Base-by-base conservation (phyloP, 2,113 vertebrate species). In the Pionites leucogaster region DNA sequence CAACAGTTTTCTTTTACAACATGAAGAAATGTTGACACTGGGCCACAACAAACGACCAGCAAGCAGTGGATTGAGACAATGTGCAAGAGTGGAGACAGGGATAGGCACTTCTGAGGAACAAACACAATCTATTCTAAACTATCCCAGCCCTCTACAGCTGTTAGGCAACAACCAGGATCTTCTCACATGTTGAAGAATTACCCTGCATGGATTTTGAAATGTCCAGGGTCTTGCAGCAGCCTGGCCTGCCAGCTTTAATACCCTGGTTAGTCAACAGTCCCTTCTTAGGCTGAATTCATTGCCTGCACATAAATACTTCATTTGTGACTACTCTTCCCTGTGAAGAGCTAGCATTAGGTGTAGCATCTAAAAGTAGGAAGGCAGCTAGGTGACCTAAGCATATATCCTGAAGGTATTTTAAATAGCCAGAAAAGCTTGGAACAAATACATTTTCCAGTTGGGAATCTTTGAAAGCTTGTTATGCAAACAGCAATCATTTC, bases 21-120 rank as follows among this genome's bases (percentile, higher is more conserved):
- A 6, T 2, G 35, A 63, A 60, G 28, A 50, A 33, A 16, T 0
- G 10, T 44, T 39, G 42, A 42, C 1, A 3, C 3, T 6, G 9
- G 19, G 18, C 28, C n/a, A 15, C 16, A 22, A 5, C 55, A 25
- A 16, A 4, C 1, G 19, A 63, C 14, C 42, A 31, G 17, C 57
- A 3, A 15, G 63, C 75, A n/a, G 69, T 0, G 20, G 57, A 19
- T 12, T 10, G 50, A 22, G 60, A 49, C 67, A 14, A 13, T 0
- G 6, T 10, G 6, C 14, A 22, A 3, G 46, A 37, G 42, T 2
- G 3, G 49, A 42, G 23, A 25, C 13, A 7, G 39, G 76, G 65
- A 67, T 12, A 11, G 17, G n/a, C 46, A 14, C 37, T 28, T 6
- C 64, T 7, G 20, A 74, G 55, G 41, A 46, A 55, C 47, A 46